A percentile compares a stretch with the other conserved stretches of the same genome.
Evolutionary conservation across 2,888 invertebrate species (phyloP).

Genomic region (Yponomeuta evonymella): DNA sequence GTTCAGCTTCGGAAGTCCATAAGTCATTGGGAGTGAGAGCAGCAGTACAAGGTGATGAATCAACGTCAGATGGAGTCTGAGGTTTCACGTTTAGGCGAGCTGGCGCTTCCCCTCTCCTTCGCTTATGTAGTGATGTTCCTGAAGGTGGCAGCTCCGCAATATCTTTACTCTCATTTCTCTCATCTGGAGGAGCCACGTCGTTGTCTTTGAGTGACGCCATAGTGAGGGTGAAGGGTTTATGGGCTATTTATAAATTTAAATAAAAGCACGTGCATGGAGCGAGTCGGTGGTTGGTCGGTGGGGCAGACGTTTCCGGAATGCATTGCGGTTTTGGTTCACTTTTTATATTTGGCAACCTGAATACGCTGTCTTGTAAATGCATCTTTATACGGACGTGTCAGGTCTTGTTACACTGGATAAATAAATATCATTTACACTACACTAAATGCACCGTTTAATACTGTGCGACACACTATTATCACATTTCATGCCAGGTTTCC

Average conservation of each 20-base stretch:
- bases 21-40: constrained; percentile 47
- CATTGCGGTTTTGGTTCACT: constrained; percentile 27
- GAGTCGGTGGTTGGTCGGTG: too few relatives aligned
- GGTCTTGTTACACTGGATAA: too few relatives aligned
- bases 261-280: constrained; percentile 58
- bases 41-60: constrained; percentile 64
- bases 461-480: not conserved
- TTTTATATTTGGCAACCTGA: constrained; percentile 28
- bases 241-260: constrained; percentile 66
- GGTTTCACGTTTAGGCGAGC: constrained; percentile 58
- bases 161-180: constrained; percentile 36
- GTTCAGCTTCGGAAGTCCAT: constrained; percentile 46
- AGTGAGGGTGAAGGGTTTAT: constrained; percentile 40
- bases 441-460: not conserved
- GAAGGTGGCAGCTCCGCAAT: constrained; percentile 55
- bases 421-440: not conserved
- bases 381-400: not conserved
- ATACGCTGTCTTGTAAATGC: not conserved
- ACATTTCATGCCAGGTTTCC: not conserved
- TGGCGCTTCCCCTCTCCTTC: constrained; percentile 63
- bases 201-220: constrained; percentile 60
- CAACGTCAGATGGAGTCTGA: constrained; percentile 58
- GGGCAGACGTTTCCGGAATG: constrained; percentile 56
- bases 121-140: constrained; percentile 62
- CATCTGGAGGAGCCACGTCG: constrained; percentile 47